These are phyloP conservation scores for Drosophila setosimentum DNA, from an alignment of 2,888 invertebrate genomes.

Conservation along the genomic window DNA sequence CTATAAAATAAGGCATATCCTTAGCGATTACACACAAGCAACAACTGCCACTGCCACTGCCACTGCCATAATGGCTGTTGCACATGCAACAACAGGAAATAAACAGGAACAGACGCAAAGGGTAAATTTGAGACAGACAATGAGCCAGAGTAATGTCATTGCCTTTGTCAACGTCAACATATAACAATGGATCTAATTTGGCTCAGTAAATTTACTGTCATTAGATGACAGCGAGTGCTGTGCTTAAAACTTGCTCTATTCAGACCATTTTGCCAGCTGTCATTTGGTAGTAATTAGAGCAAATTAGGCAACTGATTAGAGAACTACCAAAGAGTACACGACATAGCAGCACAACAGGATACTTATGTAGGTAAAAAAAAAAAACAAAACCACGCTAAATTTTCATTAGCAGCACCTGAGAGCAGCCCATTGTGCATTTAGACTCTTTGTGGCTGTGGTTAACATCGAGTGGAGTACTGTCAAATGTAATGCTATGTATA, in stretches of 20 bases:
- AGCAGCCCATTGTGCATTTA: constrained; percentile 46
- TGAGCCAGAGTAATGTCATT: constrained; percentile 16
- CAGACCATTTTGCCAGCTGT: constrained; percentile 26
- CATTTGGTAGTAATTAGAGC: constrained; percentile 58
- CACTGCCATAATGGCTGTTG: constrained; percentile 35
- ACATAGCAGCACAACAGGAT: constrained; percentile 6
- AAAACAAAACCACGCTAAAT: constrained; percentile 15
- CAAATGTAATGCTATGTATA: too few species aligned
- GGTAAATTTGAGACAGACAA: constrained; percentile 14
- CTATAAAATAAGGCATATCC: constrained; percentile 14
- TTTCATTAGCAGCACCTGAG: constrained; percentile 52
- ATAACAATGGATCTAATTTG: constrained; percentile 69
- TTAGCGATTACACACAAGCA: constrained; percentile 15
- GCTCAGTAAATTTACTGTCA: constrained; percentile 24
- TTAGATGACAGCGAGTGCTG: constrained; percentile 1
- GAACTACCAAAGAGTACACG: constrained; percentile 10
- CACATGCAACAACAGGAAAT: constrained; percentile 34
- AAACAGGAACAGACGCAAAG: constrained; percentile 2
- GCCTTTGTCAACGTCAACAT: constrained; percentile 38
- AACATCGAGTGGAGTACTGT: neutral
- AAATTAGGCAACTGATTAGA: constrained; percentile 68
- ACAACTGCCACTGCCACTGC: constrained; percentile 25
- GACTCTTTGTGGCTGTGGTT: neutral
- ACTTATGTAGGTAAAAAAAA: neutral
- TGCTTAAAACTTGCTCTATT: constrained; percentile 14